Base-by-base conservation (phyloP, 92 coral and sea anemone species). In the Porites divaricata region DNA sequence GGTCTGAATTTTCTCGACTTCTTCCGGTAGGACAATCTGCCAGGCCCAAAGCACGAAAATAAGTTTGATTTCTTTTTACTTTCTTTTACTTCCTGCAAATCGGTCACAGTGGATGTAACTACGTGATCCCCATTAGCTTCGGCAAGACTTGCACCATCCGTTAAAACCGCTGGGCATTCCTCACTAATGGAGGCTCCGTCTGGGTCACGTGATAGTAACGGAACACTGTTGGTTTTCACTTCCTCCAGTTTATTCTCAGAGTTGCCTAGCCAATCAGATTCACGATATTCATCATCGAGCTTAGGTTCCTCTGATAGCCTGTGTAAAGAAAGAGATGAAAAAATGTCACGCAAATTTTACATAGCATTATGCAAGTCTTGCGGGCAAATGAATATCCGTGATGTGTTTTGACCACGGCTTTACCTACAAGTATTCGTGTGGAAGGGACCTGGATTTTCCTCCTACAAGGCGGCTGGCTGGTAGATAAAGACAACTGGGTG, bases 111-210 rank as follows among this genome's bases (percentile, higher is more conserved):
- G 63, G 22, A 2, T 8, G 62, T 72, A 14, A 70, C 48, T 63
- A 82, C 50, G 17, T 16, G 7, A 23, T 64, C 64, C 2, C n/a
- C 52, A 17, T 63, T 16, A 1, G 1, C 23, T 23, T 82, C 79
- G 12, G 51, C 54, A 13, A 75, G 67, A 76, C 63, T 89, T 12
- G 15, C 70, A 53, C 67, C 67, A 8, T 53, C 66, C 10, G 78
- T 75, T 15, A 48, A 26, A 53, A 65, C 66, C n/a, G 74, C 81
- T 64, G 91, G 87, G 9, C 58, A 65, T 5, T 67, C 86, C 8
- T 51, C 86, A 14, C 65, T 45, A 19, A 20, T 11, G 52, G 94
- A 91, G 20, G 94, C 94, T 16, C 94, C 94, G 72, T 91, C 94
- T 20, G 94, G 92, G 8, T 56, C 88, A 87, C 94, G 94, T 78